Evolutionary conservation across 2,888 invertebrate species (phyloP), one percentile per base, ranked within the genome.

Genomic region (Eurois occulta): DNA sequence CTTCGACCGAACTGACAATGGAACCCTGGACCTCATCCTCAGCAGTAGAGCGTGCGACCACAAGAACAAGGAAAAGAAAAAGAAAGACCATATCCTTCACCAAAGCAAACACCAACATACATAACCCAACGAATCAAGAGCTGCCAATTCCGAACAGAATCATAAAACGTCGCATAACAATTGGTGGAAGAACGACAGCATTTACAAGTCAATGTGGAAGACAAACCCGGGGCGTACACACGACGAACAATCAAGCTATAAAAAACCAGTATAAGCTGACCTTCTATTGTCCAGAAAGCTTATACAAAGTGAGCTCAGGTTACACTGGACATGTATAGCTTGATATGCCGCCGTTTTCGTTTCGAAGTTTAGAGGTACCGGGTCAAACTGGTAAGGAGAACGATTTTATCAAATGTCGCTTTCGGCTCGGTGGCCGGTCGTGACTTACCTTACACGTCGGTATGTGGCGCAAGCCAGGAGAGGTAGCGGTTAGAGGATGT

Each of bases 401-500:
- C 95, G 96, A 96, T 96, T 92, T 94, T 96, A 96, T 96, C 96
- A 92, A 94, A 94, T 92, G 95, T 95, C 94, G 94, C 94, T 93
- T 95, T 94, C 93, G 94, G 95, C 94, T 93, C 94, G 94, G 94
- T 94, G 94, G 94, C 93, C 94, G 93, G 91, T 96, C 96, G 96
- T 96, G 96, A 96, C 96, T 96, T 95, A 94, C 96, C 95, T 95
- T 96, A 95, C 94, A 92, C 91, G 95, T 92, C 89, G 78, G 84
- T 78, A 82, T 73, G 32, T 72, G 86, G 86, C 13, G 3, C 77
- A 87, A 91, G 73, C 60, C 13, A 83, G 11, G 80, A 82, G 91
- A 79, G 74, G 11, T 13, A 83, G 92, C 91, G 91, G 41, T 4
- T 13, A 48, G 0, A 11, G 13, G 35, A 21, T 8, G 80, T 18